phyloP scores from a whole-genome alignment of 2,113 vertebrate species.

The Cochlearius cochlearius region DNA sequence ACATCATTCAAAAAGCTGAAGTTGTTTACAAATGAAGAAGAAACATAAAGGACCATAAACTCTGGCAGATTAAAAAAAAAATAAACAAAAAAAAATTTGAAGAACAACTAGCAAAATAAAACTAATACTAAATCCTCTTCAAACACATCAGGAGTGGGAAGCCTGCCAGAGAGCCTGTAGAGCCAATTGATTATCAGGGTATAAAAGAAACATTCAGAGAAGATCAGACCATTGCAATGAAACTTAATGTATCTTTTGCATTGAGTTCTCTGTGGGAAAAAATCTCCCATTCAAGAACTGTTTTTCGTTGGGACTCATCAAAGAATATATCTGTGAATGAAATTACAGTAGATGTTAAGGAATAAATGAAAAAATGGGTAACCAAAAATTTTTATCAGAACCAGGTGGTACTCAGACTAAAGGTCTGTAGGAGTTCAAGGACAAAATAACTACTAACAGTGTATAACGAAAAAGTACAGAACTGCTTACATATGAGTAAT shows the following conservation, averaged over 20 bases:
- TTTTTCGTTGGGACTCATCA: neutral
- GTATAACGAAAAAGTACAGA: neutral
- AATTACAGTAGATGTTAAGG: neutral
- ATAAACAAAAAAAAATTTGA: too few relatives aligned
- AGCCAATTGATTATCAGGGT: neutral
- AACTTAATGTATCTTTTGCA: neutral
- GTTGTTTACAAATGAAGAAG: neutral
- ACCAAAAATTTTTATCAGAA: neutral
- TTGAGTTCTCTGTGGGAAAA: neutral
- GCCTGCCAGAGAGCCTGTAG: neutral
- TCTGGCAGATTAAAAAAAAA: neutral
- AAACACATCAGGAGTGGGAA: neutral
- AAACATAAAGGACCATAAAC: neutral
- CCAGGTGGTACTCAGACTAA: neutral
- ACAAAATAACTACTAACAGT: neutral
- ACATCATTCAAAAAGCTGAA: neutral
- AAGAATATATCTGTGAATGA: neutral
- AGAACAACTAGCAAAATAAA: neutral
- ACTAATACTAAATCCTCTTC: neutral
- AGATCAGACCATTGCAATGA: neutral
- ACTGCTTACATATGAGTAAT: neutral
- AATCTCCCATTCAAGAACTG: accelerated
- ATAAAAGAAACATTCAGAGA: neutral
- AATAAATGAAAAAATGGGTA: neutral
- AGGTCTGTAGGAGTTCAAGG: neutral